Conservation (phyloP, 1,140 invertebrate genomes). For the Tetragonula clypearis region DNA sequence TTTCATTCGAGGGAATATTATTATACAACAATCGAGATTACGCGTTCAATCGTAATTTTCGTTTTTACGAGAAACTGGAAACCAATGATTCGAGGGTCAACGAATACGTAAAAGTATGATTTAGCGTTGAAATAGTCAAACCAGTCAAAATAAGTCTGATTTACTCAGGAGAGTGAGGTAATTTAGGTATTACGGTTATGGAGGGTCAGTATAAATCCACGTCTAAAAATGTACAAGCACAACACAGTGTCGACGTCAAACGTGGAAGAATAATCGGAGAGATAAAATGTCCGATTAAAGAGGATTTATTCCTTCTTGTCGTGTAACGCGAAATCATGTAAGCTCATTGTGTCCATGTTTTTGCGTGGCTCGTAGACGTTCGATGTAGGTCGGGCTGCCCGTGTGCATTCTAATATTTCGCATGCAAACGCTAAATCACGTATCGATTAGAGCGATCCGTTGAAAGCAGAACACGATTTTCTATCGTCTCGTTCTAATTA, state of each 20-base stretch:
- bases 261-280: not conserved
- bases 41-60: not conserved
- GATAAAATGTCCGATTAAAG: not conserved
- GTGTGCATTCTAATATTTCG: constrained; percentile 22
- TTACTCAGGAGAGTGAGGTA: too few relatives aligned
- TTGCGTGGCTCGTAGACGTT: not conserved
- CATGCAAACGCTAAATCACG: constrained; percentile 23
- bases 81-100: too few relatives aligned
- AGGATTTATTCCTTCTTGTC: not conserved
- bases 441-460: constrained; percentile 17
- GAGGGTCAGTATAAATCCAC: not conserved
- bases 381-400: not conserved
- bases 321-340: not conserved
- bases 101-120: too few relatives aligned
- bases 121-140: too few relatives aligned
- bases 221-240: not conserved
- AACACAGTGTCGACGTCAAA: not conserved
- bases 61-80: too few relatives aligned
- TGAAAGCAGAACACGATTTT: not conserved
- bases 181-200: too few relatives aligned
- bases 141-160: too few relatives aligned
- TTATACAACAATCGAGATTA: not conserved
- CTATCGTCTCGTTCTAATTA: constrained; percentile 17
- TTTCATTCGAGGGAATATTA: not conserved
- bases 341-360: not conserved